Percentiles rank a stretch among this genome's conserved stretches.
phyloP scores from a whole-genome alignment of 2,797 vertebrate species.

The Chanos chanos region DNA sequence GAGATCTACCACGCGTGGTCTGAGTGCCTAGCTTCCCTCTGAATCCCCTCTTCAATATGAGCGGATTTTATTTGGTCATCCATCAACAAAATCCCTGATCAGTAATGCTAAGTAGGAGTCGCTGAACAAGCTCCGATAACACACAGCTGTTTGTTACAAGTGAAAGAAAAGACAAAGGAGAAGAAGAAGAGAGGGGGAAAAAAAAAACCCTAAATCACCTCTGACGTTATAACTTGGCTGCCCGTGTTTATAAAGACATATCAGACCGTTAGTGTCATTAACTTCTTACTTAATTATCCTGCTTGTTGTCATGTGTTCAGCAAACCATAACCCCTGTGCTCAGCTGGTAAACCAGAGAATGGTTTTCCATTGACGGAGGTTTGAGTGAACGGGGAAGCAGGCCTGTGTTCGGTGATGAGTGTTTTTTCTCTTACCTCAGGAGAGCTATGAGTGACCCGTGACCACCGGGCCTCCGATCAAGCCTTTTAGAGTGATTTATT shows the following conservation, averaged over 20 bases:
- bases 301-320: neutral
- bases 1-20: conserved; percentile 31
- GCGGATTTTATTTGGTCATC: conserved; percentile 43
- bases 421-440: conserved; percentile 3
- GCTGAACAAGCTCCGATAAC: conserved; percentile 28
- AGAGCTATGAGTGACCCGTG: conserved; percentile 41
- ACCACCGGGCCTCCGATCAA: conserved; percentile 38
- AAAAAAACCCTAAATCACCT: neutral
- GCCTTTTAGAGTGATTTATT: conserved; percentile 46
- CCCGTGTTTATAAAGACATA: neutral
- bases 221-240: neutral
- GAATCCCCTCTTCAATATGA: conserved; percentile 49
- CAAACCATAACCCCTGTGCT: neutral
- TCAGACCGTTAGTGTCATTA: neutral
- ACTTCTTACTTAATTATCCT: neutral
- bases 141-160: conserved; percentile 28
- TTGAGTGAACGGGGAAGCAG: neutral
- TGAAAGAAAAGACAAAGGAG: neutral
- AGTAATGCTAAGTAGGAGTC: conserved; percentile 15
- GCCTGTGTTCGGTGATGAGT: neutral
- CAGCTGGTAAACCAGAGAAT: no score
- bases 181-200: neutral
- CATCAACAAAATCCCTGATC: conserved; percentile 44
- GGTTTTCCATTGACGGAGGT: no score
- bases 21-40: conserved; percentile 41